These are phyloP conservation scores for Ibidorhyncha struthersii DNA, from an alignment of 2,113 vertebrate species.

Conservation along the genomic window DNA sequence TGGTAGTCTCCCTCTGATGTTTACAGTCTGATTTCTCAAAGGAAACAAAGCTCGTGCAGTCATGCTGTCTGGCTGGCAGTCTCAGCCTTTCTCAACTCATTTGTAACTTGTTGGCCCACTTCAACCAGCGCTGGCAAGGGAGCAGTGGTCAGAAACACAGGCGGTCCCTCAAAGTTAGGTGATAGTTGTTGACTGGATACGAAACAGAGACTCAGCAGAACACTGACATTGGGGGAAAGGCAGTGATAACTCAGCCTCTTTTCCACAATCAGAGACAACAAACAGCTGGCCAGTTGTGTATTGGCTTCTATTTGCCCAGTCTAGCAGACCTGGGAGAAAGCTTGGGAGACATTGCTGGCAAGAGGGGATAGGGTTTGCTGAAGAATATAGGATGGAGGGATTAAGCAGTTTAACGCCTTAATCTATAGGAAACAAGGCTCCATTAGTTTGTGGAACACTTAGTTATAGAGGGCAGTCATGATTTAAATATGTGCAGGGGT, in stretches of 20 bases:
- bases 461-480: not conserved
- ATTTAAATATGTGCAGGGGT: not conserved
- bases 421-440: not conserved
- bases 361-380: not conserved
- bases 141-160: not conserved
- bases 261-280: not conserved
- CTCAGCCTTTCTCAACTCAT: not conserved
- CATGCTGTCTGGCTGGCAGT: not conserved
- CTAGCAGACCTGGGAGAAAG: not conserved
- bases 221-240: not conserved
- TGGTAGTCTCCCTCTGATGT: not conserved
- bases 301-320: not conserved
- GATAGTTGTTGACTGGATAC: not conserved
- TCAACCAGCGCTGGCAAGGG: not conserved
- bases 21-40: not conserved
- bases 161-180: accelerated
- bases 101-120: not conserved
- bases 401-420: not conserved
- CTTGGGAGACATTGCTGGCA: not conserved
- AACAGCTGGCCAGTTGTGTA: not conserved
- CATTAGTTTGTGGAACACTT: not conserved
- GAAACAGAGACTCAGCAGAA: not conserved
- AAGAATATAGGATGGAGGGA: not conserved
- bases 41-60: not conserved
- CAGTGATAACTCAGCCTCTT: not conserved